Percentiles rank a stretch among this genome's conserved stretches.
phyloP scores from a whole-genome alignment of 2,797 vertebrate species.

The Alectoris magna region DNA sequence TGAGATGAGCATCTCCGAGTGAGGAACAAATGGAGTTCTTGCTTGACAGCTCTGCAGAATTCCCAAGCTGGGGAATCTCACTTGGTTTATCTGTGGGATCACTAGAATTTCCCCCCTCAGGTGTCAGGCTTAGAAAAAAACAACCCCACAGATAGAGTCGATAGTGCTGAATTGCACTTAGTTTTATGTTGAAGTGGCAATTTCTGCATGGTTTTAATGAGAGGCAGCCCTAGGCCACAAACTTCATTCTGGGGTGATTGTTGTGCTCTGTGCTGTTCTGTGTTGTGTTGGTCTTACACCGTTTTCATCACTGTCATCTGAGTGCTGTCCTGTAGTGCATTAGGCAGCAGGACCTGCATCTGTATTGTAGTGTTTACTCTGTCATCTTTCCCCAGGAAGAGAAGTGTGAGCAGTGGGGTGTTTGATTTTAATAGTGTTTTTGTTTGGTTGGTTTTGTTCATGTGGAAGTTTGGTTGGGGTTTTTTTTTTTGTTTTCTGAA shows the following conservation, averaged over 20 bases:
- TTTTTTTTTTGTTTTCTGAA: neutral
- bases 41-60: neutral
- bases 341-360: neutral
- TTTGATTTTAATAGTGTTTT: slow-evolving; percentile 56
- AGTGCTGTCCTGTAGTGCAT: neutral
- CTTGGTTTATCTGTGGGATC: neutral
- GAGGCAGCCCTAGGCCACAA: slow-evolving; percentile 41
- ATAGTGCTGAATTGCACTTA: slow-evolving; percentile 48
- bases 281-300: neutral
- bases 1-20: neutral
- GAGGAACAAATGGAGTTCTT: neutral
- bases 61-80: neutral
- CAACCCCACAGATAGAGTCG: neutral
- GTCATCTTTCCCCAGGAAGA: slow-evolving; percentile 50
- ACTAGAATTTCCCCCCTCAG: slow-evolving; percentile 24
- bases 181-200: slow-evolving; percentile 47
- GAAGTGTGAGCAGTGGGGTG: slow-evolving; percentile 41
- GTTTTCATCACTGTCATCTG: neutral
- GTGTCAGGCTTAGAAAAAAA: neutral
- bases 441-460: neutral
- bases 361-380: slow-evolving; percentile 40
- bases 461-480: neutral
- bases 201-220: slow-evolving; percentile 57
- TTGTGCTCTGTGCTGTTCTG: neutral
- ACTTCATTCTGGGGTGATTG: slow-evolving; percentile 24